Evolutionary conservation across 35 echinoderm and acorn worm genomes (phyloP).

Genomic region (Chiridota heheva): DNA sequence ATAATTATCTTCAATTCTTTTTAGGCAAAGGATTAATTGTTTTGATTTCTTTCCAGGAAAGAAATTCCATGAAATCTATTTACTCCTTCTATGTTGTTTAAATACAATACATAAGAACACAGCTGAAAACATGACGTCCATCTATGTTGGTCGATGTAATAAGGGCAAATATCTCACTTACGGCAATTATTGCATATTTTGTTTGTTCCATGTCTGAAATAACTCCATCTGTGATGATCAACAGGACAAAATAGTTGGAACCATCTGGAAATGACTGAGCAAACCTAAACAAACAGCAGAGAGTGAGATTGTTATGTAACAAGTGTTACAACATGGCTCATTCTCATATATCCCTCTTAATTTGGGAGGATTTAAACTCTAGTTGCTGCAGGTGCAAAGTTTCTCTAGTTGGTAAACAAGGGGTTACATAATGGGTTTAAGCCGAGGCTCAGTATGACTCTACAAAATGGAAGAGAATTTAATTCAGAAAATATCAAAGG

Average conservation of each 20-base stretch:
- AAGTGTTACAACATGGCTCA: background rate
- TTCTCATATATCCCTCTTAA: background rate
- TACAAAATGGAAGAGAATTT: background rate
- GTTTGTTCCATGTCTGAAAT: constrained; percentile 99
- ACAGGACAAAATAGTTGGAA: constrained; percentile 96
- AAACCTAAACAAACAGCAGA: constrained; percentile 56
- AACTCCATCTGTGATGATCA: constrained; percentile 97
- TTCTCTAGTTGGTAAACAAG: background rate
- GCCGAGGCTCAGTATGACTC: background rate
- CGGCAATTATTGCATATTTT: constrained; percentile 81
- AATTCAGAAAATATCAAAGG: background rate
- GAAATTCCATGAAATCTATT: background rate
- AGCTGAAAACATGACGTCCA: background rate
- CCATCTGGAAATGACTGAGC: constrained; percentile 80
- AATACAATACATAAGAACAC: background rate
- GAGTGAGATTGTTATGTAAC: background rate
- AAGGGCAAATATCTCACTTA: constrained; percentile 32
- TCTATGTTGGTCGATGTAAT: background rate
- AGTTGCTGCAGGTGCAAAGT: background rate
- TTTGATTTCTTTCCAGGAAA: background rate
- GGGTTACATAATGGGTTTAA: background rate
- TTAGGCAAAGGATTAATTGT: background rate
- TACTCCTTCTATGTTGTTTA: background rate
- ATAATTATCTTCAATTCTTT: background rate
- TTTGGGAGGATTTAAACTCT: background rate